Evolutionary conservation across 2,888 invertebrate species (phyloP).

Genomic region (Agonopterix arenella): DNA sequence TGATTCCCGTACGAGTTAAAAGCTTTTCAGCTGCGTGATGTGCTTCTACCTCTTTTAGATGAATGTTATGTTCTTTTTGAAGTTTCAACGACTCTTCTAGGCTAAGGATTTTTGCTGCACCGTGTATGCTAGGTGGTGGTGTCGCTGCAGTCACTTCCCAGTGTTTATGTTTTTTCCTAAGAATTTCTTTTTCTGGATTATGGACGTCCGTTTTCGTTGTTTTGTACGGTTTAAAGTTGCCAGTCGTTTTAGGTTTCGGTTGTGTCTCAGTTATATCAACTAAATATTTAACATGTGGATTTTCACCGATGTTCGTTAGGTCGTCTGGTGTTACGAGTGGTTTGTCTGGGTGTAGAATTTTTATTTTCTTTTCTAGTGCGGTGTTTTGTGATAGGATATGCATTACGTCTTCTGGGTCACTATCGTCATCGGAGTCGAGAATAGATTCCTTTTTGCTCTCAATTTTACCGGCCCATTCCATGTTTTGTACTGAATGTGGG

Average conservation of each 20-base stretch:
- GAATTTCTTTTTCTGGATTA: constrained; percentile 71
- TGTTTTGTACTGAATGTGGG: constrained; percentile 63
- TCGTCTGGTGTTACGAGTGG: constrained; percentile 70
- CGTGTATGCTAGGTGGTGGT: constrained; percentile 75
- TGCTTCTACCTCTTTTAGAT: constrained; percentile 68
- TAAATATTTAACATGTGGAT: constrained; percentile 71
- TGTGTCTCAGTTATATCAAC: constrained; percentile 69
- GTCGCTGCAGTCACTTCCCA: constrained; percentile 81
- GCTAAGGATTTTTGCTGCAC: constrained; percentile 66
- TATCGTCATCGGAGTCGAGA: constrained; percentile 77
- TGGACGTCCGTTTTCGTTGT: constrained; percentile 75
- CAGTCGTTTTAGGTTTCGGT: constrained; percentile 35
- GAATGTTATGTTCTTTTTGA: constrained; percentile 67
- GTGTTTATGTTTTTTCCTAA: constrained; percentile 64
- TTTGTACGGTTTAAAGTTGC: constrained; percentile 75
- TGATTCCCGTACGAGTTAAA: constrained; percentile 47
- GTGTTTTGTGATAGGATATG: constrained; percentile 77
- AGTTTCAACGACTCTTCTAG: constrained; percentile 76
- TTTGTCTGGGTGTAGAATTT: constrained; percentile 57
- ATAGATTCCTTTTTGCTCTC: constrained; percentile 35
- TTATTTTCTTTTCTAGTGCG: constrained; percentile 64
- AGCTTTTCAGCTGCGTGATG: constrained; percentile 76
- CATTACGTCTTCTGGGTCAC: constrained; percentile 75
- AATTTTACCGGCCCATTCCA: constrained; percentile 78
- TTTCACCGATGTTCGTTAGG: constrained; percentile 59